phyloP scores from a whole-genome alignment of 2,797 vertebrate genomes.

The Gymnopithys bicolor region DNA sequence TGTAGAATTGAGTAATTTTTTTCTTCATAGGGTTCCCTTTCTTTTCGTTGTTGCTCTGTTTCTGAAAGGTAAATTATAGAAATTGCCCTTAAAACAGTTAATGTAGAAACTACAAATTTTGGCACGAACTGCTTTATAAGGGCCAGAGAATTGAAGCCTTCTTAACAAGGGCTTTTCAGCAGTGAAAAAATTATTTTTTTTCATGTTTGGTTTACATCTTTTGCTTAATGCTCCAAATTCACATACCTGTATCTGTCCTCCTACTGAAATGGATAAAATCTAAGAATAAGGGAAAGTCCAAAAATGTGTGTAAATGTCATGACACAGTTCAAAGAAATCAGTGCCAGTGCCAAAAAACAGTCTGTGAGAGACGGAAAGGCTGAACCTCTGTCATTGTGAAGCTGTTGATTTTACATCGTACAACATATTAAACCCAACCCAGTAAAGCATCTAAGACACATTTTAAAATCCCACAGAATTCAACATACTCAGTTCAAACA shows the following conservation, averaged over 20 bases:
- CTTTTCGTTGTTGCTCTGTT: not conserved
- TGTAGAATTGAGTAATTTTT: not conserved
- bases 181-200: not conserved
- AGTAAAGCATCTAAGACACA: not conserved
- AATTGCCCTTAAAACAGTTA: not conserved
- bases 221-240: not conserved
- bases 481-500: not conserved
- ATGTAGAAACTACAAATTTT: not conserved
- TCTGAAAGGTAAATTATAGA: not conserved
- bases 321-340: not conserved
- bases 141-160: not conserved
- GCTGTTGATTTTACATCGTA: not conserved
- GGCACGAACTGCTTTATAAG: not conserved
- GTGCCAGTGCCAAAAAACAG: not conserved
- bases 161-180: not conserved
- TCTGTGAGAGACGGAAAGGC: not conserved
- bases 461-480: not conserved
- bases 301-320: not conserved
- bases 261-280: not conserved
- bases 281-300: not conserved
- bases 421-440: not conserved
- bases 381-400: not conserved
- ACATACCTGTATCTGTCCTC: not conserved
- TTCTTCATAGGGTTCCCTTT: not conserved
- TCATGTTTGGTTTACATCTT: not conserved